phyloP scores from a whole-genome alignment of 1,140 invertebrate genomes.

The Platyura marginata region DNA sequence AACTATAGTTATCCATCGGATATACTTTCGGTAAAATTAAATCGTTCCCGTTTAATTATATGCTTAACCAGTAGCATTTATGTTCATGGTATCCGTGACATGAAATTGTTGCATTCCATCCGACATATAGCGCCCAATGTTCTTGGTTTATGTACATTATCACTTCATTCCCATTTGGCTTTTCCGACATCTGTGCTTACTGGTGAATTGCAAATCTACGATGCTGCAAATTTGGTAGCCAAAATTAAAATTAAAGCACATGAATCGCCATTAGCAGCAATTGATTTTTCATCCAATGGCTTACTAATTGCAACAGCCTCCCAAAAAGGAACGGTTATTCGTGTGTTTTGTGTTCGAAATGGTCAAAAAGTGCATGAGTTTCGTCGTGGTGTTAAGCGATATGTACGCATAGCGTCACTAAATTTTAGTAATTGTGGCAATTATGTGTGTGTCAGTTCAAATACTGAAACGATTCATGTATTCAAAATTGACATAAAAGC shows the following conservation, averaged over 20 bases:
- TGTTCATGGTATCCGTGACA: constrained; percentile 97
- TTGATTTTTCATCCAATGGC: constrained; percentile 80
- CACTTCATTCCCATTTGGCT: constrained; percentile 78
- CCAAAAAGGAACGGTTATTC: constrained; percentile 92
- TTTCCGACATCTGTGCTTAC: constrained; percentile 87
- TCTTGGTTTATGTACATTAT: constrained; percentile 79
- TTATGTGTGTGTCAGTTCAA: constrained; percentile 83
- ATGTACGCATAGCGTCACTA: constrained; percentile 79
- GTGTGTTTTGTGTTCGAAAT: constrained; percentile 81
- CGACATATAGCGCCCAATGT: constrained; percentile 93
- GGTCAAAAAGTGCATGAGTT: constrained; percentile 88
- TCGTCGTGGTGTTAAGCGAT: constrained; percentile 86
- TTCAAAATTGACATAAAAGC: constrained; percentile 53
- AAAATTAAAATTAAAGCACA: constrained; percentile 93
- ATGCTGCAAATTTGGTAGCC: constrained; percentile 82
- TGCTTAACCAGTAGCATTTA: constrained; percentile 94
- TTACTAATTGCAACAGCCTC: constrained; percentile 84
- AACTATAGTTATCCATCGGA: constrained; percentile 96
- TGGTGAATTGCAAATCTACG: constrained; percentile 96
- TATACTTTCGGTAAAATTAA: constrained; percentile 89
- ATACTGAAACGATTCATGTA: constrained; percentile 97
- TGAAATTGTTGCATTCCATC: constrained; percentile 97
- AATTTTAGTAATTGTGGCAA: constrained; percentile 83
- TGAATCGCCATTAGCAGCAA: constrained; percentile 84
- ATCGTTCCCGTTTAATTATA: constrained; percentile 84